phyloP scores from a whole-genome alignment of 2,113 vertebrate species.

The Mormyrus iriodes region DNA sequence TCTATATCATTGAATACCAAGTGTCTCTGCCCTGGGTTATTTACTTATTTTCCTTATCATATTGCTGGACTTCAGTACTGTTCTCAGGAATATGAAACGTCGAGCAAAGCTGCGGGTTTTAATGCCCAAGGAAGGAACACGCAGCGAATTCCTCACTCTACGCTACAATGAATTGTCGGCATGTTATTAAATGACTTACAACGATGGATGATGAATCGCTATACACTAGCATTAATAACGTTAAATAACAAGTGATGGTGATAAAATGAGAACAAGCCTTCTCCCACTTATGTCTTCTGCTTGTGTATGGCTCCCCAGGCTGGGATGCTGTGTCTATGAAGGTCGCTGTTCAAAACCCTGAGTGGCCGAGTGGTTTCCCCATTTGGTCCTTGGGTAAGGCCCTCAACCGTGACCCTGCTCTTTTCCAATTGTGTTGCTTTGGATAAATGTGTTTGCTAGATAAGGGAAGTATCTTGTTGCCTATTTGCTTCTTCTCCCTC shows the following conservation, averaged over 20 bases:
- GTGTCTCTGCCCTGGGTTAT: conserved; percentile 2
- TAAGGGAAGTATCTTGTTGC: not conserved
- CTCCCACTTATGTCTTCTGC: not conserved
- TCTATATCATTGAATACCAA: conserved; percentile 46
- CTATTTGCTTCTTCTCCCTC: not conserved
- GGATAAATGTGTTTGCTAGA: not conserved
- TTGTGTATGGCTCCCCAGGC: not conserved
- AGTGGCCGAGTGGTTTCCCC: not conserved
- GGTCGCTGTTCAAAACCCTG: not conserved
- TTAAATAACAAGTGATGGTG: not conserved
- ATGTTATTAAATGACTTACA: not conserved
- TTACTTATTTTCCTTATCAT: not conserved
- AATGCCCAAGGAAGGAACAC: not conserved
- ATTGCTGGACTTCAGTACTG: not conserved
- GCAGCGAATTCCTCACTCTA: not conserved
- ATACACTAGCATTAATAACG: not conserved
- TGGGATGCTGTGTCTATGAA: not conserved
- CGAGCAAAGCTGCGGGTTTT: not conserved
- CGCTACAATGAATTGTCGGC: not conserved
- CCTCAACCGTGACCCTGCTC: not conserved
- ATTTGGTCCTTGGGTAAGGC: not conserved
- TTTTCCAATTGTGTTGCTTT: too few relatives aligned
- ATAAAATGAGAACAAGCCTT: not conserved
- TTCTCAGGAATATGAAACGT: not conserved
- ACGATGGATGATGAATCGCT: not conserved